phyloP scores from a whole-genome alignment of 2,888 invertebrate genomes.

The Caenorhabditis sp. region DNA sequence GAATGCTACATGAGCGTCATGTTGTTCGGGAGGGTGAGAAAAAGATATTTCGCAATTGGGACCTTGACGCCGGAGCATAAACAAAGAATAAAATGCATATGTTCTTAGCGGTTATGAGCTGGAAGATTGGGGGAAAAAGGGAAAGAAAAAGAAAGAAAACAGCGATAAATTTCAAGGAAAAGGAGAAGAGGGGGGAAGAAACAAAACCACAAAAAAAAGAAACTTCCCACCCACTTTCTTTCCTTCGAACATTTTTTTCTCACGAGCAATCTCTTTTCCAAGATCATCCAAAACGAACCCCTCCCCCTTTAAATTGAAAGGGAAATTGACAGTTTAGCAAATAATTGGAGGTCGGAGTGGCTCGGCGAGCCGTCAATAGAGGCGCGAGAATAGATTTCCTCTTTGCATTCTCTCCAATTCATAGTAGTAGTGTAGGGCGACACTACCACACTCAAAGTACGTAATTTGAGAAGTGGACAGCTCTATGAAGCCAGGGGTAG shows the following conservation, averaged over 20 bases:
- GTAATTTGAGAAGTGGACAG: slow-evolving; percentile 54
- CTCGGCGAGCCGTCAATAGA: slow-evolving; percentile 24
- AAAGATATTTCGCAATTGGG: slow-evolving; percentile 35
- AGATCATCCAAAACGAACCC: no score
- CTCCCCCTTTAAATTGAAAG: background rate
- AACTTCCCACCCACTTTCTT: background rate
- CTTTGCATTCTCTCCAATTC: slow-evolving; percentile 26
- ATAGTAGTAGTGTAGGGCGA: slow-evolving; percentile 40
- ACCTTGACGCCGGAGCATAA: slow-evolving; percentile 16
- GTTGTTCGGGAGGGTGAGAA: background rate
- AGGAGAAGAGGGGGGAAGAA: slow-evolving; percentile 17
- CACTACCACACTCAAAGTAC: slow-evolving; percentile 26
- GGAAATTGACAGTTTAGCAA: slow-evolving; percentile 51
- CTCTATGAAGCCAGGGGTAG: background rate
- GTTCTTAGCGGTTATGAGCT: slow-evolving; percentile 31
- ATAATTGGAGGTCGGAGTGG: slow-evolving; percentile 45
- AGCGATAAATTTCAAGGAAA: slow-evolving; percentile 7
- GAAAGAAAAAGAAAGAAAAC: slow-evolving; percentile 23
- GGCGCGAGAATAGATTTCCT: slow-evolving; percentile 39
- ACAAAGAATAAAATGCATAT: slow-evolving; percentile 54
- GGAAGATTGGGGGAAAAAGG: slow-evolving; percentile 4
- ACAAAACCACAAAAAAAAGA: slow-evolving; percentile 14
- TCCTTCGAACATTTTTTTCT: background rate
- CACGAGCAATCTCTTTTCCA: background rate
- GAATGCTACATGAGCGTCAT: slow-evolving; percentile 22